Conservation (phyloP, 2,888 invertebrate genomes). For the Frankliniella fusca region DNA sequence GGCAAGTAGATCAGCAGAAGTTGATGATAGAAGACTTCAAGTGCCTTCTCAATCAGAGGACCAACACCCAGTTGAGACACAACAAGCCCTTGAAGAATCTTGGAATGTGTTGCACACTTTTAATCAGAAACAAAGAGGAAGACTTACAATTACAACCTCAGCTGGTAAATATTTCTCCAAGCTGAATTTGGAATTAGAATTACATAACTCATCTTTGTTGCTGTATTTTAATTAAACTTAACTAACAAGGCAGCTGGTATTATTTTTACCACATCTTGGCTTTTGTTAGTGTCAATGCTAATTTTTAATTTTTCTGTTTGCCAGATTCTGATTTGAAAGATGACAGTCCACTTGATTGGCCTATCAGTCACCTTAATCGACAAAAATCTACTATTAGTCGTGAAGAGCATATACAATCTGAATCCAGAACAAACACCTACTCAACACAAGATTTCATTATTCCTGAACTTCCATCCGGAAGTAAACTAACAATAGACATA, state of each 20-base stretch:
- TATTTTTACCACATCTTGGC: too few relatives aligned
- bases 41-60: not conserved
- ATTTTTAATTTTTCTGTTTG: not conserved
- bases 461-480: slow-evolving; percentile 70
- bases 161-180: too few relatives aligned
- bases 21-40: slow-evolving; percentile 12
- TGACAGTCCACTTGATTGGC: slow-evolving; percentile 20
- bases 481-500: slow-evolving; percentile 62
- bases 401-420: not conserved
- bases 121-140: slow-evolving; percentile 42
- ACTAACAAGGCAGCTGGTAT: too few relatives aligned
- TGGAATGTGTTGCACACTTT: slow-evolving; percentile 44
- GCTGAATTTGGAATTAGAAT: not conserved
- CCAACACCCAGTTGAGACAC: not conserved
- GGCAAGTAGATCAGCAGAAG: slow-evolving; percentile 13
- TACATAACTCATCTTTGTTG: not conserved
- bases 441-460: slow-evolving; percentile 59
- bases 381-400: not conserved
- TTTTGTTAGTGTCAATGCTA: too few relatives aligned
- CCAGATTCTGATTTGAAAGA: slow-evolving; percentile 19
- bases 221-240: too few relatives aligned
- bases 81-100: slow-evolving; percentile 42
- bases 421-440: slow-evolving; percentile 24
- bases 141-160: slow-evolving; percentile 40
- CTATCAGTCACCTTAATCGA: not conserved